Conservation (phyloP, 2,888 invertebrate species). For the Spatulosminthurus flaviceps region DNA sequence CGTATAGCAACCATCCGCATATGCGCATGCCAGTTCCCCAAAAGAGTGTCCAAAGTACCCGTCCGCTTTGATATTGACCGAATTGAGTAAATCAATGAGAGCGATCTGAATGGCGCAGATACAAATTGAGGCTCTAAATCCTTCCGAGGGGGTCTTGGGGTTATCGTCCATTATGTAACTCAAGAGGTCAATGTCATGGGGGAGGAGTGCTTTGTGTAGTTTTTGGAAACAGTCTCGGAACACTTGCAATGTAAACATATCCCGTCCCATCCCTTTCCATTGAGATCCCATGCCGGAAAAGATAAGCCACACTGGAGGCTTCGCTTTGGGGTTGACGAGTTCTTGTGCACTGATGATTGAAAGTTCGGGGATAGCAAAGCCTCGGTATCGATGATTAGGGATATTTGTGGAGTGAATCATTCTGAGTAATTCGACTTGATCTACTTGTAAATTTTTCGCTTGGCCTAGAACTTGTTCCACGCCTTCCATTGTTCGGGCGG, state of each 20-base stretch:
- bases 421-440: conserved; percentile 74
- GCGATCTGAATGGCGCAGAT: conserved; percentile 88
- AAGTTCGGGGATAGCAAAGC: conserved; percentile 74
- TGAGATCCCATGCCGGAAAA: conserved; percentile 99
- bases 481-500: conserved; percentile 87
- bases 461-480: conserved; percentile 67
- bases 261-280: conserved; percentile 94
- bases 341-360: conserved; percentile 61
- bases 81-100: conserved; percentile 82
- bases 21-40: conserved; percentile 92
- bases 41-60: conserved; percentile 97
- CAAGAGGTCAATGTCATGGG: conserved; percentile 82
- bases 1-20: conserved; percentile 94
- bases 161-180: conserved; percentile 80
- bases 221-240: conserved; percentile 81
- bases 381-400: conserved; percentile 81
- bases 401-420: conserved; percentile 77
- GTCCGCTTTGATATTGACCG: conserved; percentile 82
- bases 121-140: conserved; percentile 88
- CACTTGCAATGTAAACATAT: conserved; percentile 80
- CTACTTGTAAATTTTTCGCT: conserved; percentile 73
- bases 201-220: conserved; percentile 78
- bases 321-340: conserved; percentile 67
- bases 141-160: conserved; percentile 68
- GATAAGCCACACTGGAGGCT: conserved; percentile 88